Base-by-base conservation (phyloP, 1,140 invertebrate species). In the Chironomus tepperi region DNA sequence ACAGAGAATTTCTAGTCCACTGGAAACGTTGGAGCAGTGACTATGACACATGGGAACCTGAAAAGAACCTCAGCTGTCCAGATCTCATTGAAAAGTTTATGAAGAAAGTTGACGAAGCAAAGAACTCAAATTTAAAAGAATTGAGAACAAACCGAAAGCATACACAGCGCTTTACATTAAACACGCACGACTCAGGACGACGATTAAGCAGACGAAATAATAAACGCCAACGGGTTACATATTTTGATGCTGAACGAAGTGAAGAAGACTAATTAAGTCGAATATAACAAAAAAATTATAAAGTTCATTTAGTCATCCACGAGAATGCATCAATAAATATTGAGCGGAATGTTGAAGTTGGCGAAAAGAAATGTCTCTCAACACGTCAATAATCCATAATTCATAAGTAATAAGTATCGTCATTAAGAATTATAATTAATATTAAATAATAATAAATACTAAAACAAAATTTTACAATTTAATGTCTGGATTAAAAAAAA, bases 21-120 rank as follows among this genome's bases (percentile, higher is more conserved):
- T 93, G 91, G 90, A 92, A 89, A 78, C 89, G 88, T 10, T 90
- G 87, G 83, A 82, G 83, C 3, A 78, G 80, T 15, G 84, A 85
- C 73, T 85, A 88, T 77, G 86, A 89, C 77, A 87, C 88, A 15
- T 90, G 89, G 89, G 89, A 90, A 79, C 88, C 88, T 2, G 88
- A 90, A 79, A 85, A 84, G 43, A 85, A 90, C 79, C 80, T 90
- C 42, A 86, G 87, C 77, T 90, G 88, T 80, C 82, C 84, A 3
- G 88, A 90, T 74, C 78, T 90, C 16, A 88, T 90, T 24, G 82
- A 86, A 21, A 88, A 85, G 77, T 90, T 88, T 77, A 86, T 89
- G 85, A 80, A 83, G n/a, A 88, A 89, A 82, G 81, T 82, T 2
- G 78, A 81, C 12, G 70, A 77, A 19, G 82, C 83, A 0, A 86